Conservation (phyloP, 2,113 vertebrate species). For the Opisthocomus hoazin region DNA sequence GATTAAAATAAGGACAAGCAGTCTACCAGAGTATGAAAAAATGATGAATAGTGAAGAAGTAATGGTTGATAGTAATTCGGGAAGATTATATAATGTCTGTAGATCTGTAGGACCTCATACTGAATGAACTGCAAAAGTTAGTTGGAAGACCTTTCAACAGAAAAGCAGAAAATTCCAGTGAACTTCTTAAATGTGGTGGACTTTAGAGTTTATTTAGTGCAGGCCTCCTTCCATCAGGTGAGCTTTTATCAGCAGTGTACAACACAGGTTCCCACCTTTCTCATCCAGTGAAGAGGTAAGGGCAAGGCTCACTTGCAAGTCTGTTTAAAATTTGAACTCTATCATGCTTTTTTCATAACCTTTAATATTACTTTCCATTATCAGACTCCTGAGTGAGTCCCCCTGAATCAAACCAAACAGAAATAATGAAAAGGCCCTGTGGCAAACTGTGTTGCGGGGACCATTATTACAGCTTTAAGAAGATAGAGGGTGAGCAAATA, state of each 20-base stretch:
- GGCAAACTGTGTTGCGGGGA: background rate
- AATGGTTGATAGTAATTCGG: background rate
- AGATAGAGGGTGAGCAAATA: background rate
- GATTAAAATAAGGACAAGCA: constrained; percentile 47
- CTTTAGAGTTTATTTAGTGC: background rate
- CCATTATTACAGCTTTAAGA: background rate
- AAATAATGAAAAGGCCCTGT: background rate
- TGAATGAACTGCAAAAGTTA: background rate
- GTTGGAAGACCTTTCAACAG: background rate
- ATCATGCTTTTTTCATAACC: background rate
- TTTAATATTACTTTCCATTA: background rate
- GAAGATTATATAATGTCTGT: background rate
- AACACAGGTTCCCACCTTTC: background rate
- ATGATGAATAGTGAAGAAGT: background rate
- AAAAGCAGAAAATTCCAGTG: background rate
- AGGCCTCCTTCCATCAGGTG: background rate
- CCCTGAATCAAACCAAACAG: background rate
- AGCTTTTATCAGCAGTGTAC: background rate
- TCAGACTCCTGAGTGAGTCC: background rate
- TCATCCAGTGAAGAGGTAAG: background rate
- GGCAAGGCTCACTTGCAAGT: background rate
- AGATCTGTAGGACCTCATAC: background rate
- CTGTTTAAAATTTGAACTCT: background rate
- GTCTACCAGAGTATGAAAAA: constrained; percentile 17
- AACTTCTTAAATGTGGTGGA: background rate